Percentiles rank a stretch among this genome's conserved stretches.
These are phyloP conservation scores for Ifrita kowaldi DNA, from an alignment of 2,113 vertebrate genomes.

Conservation along the genomic window DNA sequence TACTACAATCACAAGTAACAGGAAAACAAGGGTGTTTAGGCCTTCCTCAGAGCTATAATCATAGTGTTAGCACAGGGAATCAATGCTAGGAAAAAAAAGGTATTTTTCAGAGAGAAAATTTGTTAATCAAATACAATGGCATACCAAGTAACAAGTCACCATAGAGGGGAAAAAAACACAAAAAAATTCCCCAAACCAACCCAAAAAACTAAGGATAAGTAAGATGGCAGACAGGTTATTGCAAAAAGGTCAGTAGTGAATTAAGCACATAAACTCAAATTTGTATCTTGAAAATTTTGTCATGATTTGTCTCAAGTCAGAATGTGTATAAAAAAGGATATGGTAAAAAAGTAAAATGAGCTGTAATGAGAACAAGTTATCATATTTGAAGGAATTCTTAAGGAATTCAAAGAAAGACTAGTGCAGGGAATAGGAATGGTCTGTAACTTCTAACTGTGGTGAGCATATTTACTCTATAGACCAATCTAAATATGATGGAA, in stretches of 20 bases:
- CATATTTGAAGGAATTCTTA: neutral
- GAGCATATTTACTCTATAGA: neutral
- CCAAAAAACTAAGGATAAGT: neutral
- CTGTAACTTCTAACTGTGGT: neutral
- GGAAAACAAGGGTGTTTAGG: neutral
- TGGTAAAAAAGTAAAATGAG: neutral
- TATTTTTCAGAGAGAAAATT: neutral
- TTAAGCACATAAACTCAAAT: neutral
- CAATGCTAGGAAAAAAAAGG: neutral
- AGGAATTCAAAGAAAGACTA: neutral
- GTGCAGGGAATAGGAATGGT: neutral
- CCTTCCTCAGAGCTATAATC: neutral
- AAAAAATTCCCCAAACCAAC: fast-evolving
- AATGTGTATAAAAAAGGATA: neutral
- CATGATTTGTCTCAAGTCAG: neutral
- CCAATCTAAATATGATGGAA: neutral
- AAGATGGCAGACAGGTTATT: neutral
- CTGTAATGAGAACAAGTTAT: neutral
- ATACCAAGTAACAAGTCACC: neutral
- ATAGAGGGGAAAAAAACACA: fast-evolving
- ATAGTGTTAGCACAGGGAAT: neutral
- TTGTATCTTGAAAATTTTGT: neutral
- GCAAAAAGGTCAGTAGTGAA: neutral
- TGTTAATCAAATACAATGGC: neutral
- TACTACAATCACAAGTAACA: neutral